A percentile compares a stretch with the other conserved stretches of the same genome.
Evolutionary conservation across 2,888 invertebrate genomes (phyloP).

Genomic region (Hirtodrosophila confusa): DNA sequence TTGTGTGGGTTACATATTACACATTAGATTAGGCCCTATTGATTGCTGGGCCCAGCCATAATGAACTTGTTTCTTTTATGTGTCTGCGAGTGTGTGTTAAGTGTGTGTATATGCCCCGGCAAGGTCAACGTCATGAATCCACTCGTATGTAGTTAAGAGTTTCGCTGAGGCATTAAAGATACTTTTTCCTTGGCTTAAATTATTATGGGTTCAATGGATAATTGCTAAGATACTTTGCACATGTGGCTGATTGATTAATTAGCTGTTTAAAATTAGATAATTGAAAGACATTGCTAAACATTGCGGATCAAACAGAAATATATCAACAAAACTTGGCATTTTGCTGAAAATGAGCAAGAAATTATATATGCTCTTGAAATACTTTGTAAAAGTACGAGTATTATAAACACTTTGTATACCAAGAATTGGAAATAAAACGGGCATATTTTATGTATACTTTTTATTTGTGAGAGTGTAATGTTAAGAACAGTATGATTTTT

Average conservation of each 20-base stretch:
- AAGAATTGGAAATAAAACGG: too few species aligned
- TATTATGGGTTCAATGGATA: slow-evolving; percentile 8
- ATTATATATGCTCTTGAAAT: not conserved
- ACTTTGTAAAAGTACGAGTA: too few species aligned
- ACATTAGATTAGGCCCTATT: slow-evolving; percentile 60
- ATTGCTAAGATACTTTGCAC: slow-evolving; percentile 39
- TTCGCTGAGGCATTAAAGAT: slow-evolving; percentile 4
- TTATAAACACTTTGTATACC: not conserved
- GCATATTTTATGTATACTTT: too few species aligned
- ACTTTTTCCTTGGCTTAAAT: not conserved
- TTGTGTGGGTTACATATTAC: slow-evolving; percentile 57
- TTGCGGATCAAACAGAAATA: slow-evolving; percentile 23
- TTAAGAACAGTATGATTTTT: too few species aligned
- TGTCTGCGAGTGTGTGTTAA: not conserved
- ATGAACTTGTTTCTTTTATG: slow-evolving; percentile 55
- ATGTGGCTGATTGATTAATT: slow-evolving; percentile 49
- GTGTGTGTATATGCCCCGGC: slow-evolving; percentile 1
- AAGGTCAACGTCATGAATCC: slow-evolving; percentile 55
- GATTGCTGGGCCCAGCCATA: slow-evolving; percentile 42
- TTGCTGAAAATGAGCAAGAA: not conserved
- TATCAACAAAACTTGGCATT: slow-evolving; percentile 2
- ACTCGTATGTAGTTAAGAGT: slow-evolving; percentile 12
- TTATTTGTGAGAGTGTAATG: too few species aligned
- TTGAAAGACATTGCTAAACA: not conserved
- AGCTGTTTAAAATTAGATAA: slow-evolving; percentile 32